Percentiles rank a stretch among this genome's conserved stretches.
phyloP scores from a whole-genome alignment of 1,140 invertebrate genomes.

The Sarcophaga peregrina region DNA sequence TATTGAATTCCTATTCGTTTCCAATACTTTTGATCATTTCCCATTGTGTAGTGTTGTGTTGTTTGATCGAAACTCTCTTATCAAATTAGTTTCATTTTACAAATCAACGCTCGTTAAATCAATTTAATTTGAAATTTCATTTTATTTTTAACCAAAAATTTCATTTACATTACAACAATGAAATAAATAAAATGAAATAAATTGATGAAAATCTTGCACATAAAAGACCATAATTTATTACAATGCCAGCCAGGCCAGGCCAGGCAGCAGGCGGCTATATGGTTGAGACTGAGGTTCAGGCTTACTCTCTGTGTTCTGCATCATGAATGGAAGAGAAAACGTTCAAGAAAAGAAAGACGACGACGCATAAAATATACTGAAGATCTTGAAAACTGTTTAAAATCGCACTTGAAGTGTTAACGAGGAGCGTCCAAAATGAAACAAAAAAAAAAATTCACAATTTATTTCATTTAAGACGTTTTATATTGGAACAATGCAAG shows the following conservation, averaged over 20 bases:
- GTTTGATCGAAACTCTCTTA: not conserved
- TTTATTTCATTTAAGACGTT: not conserved
- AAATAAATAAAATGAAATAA: slow-evolving; percentile 10
- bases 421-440: slow-evolving; percentile 14
- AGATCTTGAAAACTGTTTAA: slow-evolving; percentile 34
- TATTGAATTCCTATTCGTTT: not conserved
- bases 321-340: not conserved
- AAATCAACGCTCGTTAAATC: too few species aligned
- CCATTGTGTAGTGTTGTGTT: not conserved
- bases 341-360: not conserved
- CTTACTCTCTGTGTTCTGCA: too few species aligned
- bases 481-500: not conserved
- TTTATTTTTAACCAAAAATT: not conserved
- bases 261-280: not conserved
- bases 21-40: not conserved
- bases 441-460: not conserved
- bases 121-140: not conserved
- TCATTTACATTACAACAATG: slow-evolving; percentile 37
- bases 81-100: slow-evolving; percentile 10
- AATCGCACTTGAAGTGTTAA: slow-evolving; percentile 41
- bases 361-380: too few species aligned
- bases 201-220: slow-evolving; percentile 32
- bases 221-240: slow-evolving; percentile 30
- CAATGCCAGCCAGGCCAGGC: not conserved
- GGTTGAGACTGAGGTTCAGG: too few species aligned